Evolutionary conservation across 2,797 vertebrate species (phyloP).

Genomic region (Crocodylus rhombifer): DNA sequence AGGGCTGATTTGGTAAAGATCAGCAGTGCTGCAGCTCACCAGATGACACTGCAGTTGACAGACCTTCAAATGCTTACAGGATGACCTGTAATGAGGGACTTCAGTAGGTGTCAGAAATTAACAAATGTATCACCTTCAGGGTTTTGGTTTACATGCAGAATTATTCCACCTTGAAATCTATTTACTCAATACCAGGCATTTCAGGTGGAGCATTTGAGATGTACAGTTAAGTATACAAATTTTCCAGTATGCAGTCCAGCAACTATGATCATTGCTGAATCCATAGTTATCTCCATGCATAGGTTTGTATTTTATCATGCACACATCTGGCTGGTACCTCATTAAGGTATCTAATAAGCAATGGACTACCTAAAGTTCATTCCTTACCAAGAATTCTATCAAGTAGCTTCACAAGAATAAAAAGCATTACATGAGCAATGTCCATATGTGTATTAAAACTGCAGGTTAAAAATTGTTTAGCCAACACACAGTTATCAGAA

Average conservation of each 20-base stretch:
- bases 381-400: not conserved
- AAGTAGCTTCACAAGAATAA: not conserved
- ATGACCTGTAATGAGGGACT: not conserved
- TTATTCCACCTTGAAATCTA: not conserved
- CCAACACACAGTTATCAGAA: not conserved
- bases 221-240: not conserved
- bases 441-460: not conserved
- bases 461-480: not conserved
- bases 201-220: not conserved
- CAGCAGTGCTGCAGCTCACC: conserved; percentile 25
- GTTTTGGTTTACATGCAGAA: not conserved
- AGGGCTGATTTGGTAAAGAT: conserved; percentile 39
- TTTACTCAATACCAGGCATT: not conserved
- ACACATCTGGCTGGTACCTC: not conserved
- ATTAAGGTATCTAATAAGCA: too few species aligned
- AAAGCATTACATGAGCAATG: not conserved
- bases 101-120: not conserved
- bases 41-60: not conserved
- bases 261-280: not conserved
- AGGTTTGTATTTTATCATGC: not conserved
- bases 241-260: fast-evolving
- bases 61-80: not conserved
- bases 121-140: not conserved
- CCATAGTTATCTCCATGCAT: not conserved
- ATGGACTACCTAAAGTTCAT: not conserved